phyloP scores from a whole-genome alignment of 2,888 invertebrate genomes.

The Stegophylla sp. region DNA sequence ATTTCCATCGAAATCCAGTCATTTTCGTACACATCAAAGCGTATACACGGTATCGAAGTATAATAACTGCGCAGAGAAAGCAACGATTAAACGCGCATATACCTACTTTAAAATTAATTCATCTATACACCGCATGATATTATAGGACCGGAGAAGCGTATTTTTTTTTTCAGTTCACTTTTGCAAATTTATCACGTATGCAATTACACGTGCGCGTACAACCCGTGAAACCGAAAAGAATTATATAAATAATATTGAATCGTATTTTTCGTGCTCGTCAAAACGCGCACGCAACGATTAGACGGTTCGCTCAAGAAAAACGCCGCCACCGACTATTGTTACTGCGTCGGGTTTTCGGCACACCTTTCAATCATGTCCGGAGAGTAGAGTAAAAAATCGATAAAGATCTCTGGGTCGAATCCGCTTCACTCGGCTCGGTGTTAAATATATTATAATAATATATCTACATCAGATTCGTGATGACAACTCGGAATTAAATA shows the following conservation, averaged over 20 bases:
- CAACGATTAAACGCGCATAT: background rate
- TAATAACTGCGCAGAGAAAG: background rate
- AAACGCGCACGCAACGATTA: too few species aligned
- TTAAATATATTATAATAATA: too few species aligned
- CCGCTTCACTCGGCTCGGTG: too few species aligned
- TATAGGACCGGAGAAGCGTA: background rate
- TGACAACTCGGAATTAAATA: too few species aligned
- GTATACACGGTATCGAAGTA: background rate
- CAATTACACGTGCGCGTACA: background rate
- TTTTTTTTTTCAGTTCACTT: background rate
- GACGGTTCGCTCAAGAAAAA: too few species aligned
- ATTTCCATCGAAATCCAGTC: conserved; percentile 11
- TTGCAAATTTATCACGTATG: background rate
- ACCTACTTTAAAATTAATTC: background rate
- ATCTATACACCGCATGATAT: background rate
- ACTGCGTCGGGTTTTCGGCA: background rate
- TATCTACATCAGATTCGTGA: too few species aligned
- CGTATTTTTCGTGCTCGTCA: too few species aligned
- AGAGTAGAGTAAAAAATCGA: too few species aligned
- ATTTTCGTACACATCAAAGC: conserved; percentile 16
- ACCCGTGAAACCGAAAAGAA: background rate
- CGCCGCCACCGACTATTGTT: background rate
- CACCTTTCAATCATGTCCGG: too few species aligned
- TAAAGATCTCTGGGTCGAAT: too few species aligned
- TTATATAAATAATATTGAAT: too few species aligned